phyloP scores from a whole-genome alignment of 2,888 invertebrate species.

The Mimas tiliae region DNA sequence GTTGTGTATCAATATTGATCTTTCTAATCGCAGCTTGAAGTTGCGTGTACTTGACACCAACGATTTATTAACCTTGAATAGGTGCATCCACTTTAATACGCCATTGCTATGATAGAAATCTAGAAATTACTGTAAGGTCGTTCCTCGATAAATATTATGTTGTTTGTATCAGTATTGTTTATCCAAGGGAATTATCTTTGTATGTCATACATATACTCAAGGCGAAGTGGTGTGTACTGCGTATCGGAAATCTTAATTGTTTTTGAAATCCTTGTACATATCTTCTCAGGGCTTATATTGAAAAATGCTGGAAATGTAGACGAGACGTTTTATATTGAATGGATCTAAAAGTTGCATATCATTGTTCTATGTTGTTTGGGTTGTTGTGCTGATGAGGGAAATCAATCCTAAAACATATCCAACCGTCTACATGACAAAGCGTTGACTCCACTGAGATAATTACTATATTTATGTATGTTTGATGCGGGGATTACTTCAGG shows the following conservation, averaged over 20 bases:
- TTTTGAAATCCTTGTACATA: background rate
- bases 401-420: no score
- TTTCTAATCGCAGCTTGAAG: background rate
- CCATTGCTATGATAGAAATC: slow-evolving; percentile 3
- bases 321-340: no score
- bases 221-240: slow-evolving; percentile 5
- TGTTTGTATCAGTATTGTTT: background rate
- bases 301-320: background rate
- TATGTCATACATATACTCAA: slow-evolving; percentile 19
- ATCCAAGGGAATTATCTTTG: slow-evolving; percentile 25
- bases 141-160: slow-evolving; percentile 3
- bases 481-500: no score
- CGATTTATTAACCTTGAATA: background rate
- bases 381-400: no score
- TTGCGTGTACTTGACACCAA: background rate
- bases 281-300: background rate
- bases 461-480: no score
- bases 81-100: background rate
- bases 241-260: slow-evolving; percentile 5
- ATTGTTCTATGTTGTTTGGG: background rate
- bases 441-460: no score
- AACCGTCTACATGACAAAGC: no score
- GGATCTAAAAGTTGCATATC: no score
- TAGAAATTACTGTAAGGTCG: slow-evolving; percentile 7
- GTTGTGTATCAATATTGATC: background rate